Percentiles rank a stretch among this genome's conserved stretches.
Evolutionary conservation across 1,140 invertebrate genomes (phyloP).

Genomic region (Belonocnema kinseyi): DNA sequence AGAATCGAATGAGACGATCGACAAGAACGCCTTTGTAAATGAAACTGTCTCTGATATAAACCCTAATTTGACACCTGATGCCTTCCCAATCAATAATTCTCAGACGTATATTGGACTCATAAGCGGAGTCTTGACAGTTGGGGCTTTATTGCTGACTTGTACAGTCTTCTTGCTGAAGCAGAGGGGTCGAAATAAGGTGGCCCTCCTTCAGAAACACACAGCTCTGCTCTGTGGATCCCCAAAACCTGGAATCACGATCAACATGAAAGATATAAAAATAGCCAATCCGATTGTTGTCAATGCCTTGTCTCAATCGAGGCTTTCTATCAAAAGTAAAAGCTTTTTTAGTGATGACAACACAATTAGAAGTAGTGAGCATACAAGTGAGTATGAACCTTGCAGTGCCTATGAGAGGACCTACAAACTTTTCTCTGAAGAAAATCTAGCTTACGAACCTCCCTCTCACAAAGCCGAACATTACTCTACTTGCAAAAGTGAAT

Average conservation of each 20-base stretch:
- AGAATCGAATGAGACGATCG: conserved; percentile 44
- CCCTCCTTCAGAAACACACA: conserved; percentile 83
- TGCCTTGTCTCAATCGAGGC: conserved; percentile 74
- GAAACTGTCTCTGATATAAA: conserved; percentile 66
- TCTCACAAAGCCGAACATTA: conserved; percentile 52
- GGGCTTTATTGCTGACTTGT: conserved; percentile 82
- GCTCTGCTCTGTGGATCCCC: conserved; percentile 74
- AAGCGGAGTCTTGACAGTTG: conserved; percentile 85
- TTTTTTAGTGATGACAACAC: conserved; percentile 49
- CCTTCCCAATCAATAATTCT: conserved; percentile 80
- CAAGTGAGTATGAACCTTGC: conserved; percentile 62
- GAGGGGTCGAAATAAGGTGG: conserved; percentile 82
- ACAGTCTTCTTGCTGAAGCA: conserved; percentile 83
- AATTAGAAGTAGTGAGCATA: conserved; percentile 54
- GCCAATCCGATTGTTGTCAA: conserved; percentile 79
- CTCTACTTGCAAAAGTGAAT: conserved; percentile 60
- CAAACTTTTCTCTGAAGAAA: conserved; percentile 66
- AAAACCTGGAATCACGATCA: conserved; percentile 78
- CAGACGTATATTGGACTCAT: conserved; percentile 87
- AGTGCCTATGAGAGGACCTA: conserved; percentile 67
- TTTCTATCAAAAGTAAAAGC: conserved; percentile 72
- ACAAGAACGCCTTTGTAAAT: conserved; percentile 54
- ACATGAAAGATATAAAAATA: conserved; percentile 81
- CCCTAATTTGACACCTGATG: conserved; percentile 78
- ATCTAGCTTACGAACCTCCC: conserved; percentile 53